These are phyloP conservation scores for Manacus vitellinus DNA, from an alignment of 2,113 vertebrate species.

Conservation along the genomic window DNA sequence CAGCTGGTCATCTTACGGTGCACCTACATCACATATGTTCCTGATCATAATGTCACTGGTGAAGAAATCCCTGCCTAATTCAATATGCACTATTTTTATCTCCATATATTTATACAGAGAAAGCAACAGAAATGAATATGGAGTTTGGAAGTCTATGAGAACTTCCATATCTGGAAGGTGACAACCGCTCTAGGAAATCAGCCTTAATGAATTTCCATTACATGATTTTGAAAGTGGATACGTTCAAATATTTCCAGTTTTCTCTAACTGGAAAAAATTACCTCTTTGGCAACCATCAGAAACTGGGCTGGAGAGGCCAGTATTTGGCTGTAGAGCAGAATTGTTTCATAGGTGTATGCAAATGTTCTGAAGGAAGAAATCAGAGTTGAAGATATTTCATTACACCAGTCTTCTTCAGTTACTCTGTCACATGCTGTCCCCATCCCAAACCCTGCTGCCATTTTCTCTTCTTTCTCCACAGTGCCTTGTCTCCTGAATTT, in stretches of 20 bases:
- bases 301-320: background rate
- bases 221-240: background rate
- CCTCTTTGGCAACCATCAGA: background rate
- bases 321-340: background rate
- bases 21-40: conserved; percentile 23
- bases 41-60: background rate
- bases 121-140: background rate
- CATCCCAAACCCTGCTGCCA: background rate
- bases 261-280: background rate
- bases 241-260: background rate
- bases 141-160: background rate
- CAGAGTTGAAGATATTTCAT: background rate
- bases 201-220: background rate
- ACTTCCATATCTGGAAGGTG: background rate
- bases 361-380: background rate
- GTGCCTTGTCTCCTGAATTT: fast-evolving
- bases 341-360: background rate
- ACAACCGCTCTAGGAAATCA: background rate
- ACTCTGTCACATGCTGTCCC: background rate
- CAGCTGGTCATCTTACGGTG: conserved; percentile 43
- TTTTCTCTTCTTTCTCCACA: background rate
- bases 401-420: background rate
- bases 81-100: background rate
- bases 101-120: background rate
- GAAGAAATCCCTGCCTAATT: background rate